These are phyloP conservation scores for Empidonax traillii DNA, from an alignment of 2,113 vertebrate genomes.

Conservation along the genomic window DNA sequence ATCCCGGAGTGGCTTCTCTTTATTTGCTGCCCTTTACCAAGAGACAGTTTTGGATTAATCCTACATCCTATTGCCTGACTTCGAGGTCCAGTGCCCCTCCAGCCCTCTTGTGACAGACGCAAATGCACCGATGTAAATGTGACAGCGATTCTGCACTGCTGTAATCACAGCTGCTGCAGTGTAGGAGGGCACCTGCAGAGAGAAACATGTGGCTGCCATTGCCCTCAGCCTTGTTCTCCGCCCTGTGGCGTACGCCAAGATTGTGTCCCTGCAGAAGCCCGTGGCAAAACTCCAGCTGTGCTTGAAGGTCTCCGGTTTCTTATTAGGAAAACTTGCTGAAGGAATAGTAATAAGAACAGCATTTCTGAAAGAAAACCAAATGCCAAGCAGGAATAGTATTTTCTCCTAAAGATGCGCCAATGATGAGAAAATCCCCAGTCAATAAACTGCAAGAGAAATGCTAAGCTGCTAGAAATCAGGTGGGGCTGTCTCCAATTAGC, in stretches of 20 bases:
- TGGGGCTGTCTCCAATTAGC: not conserved
- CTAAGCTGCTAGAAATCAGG: slow-evolving; percentile 16
- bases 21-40: not conserved
- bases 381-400: not conserved
- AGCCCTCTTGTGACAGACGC: not conserved
- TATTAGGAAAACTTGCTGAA: not conserved
- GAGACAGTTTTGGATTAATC: not conserved
- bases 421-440: slow-evolving; percentile 6
- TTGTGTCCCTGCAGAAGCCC: not conserved
- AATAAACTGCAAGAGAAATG: not conserved
- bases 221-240: not conserved
- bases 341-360: not conserved
- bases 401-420: not conserved
- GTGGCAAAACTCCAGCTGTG: not conserved
- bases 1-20: not conserved
- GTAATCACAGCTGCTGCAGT: not conserved
- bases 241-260: not conserved
- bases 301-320: not conserved
- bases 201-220: not conserved
- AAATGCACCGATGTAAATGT: not conserved
- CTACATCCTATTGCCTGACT: not conserved
- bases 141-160: not conserved
- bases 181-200: not conserved
- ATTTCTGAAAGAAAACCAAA: slow-evolving; percentile 1
- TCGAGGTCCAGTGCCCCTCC: not conserved